These are phyloP conservation scores for Cataglyphis rosenhaueri DNA, from an alignment of 2,888 invertebrate genomes.

Conservation along the genomic window DNA sequence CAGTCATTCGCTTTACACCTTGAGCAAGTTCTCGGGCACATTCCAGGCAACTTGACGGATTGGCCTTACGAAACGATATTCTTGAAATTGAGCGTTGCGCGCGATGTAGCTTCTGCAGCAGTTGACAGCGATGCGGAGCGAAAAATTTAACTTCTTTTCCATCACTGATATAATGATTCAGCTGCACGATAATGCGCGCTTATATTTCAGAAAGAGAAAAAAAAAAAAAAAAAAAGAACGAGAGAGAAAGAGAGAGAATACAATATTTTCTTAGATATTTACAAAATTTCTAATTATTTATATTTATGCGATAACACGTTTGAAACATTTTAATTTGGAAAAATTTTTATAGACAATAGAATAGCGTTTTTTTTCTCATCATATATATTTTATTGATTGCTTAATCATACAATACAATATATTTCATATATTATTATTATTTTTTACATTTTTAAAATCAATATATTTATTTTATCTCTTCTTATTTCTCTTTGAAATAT, in stretches of 20 bases:
- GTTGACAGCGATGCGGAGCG: conserved; percentile 9
- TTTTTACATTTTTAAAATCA: conserved; percentile 2
- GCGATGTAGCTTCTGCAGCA: conserved; percentile 37
- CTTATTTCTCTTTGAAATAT: background rate
- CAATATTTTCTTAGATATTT: background rate
- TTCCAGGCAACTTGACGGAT: conserved; percentile 68
- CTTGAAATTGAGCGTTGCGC: conserved; percentile 55
- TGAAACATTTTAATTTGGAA: background rate
- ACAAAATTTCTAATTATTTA: background rate
- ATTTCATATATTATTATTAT: background rate
- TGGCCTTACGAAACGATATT: conserved; percentile 47
- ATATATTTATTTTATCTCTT: conserved; percentile 2
- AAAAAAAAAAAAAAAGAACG: background rate
- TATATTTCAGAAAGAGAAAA: background rate
- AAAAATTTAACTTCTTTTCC: conserved; percentile 25
- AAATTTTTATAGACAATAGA: background rate
- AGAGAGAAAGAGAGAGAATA: background rate
- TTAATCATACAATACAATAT: background rate
- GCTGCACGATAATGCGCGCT: background rate
- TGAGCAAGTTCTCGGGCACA: conserved; percentile 56
- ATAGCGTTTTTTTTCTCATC: background rate
- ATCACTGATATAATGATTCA: conserved; percentile 15
- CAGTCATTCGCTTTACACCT: conserved; percentile 65
- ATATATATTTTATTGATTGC: background rate
- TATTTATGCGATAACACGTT: background rate